phyloP scores from a whole-genome alignment of 2,113 vertebrate genomes.

The Trachemys scripta region DNA sequence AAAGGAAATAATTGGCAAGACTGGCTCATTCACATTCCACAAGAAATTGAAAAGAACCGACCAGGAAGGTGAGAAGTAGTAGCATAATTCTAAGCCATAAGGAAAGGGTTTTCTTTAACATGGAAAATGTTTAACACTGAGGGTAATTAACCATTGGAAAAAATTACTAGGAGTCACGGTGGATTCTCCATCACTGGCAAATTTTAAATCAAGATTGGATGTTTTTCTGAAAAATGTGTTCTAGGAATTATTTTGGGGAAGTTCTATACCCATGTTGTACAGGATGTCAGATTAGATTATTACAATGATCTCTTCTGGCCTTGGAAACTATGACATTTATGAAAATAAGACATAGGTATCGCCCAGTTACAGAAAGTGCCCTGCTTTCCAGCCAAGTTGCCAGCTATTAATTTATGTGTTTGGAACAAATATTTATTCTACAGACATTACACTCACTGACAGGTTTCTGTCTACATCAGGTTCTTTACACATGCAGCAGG shows the following conservation, averaged over 20 bases:
- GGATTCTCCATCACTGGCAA: too few relatives aligned
- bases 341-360: neutral
- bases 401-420: neutral
- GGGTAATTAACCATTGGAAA: too few relatives aligned
- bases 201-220: too few relatives aligned
- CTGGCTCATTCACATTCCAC: neutral
- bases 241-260: too few relatives aligned
- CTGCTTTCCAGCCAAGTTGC: neutral
- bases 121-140: neutral
- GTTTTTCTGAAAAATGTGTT: too few relatives aligned
- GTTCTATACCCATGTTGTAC: too few relatives aligned
- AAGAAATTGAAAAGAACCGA: neutral
- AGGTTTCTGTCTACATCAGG: neutral
- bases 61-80: neutral
- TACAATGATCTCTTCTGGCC: too few relatives aligned
- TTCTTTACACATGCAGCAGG: neutral
- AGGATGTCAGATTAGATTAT: too few relatives aligned
- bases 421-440: neutral
- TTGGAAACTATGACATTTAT: too few relatives aligned
- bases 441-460: neutral
- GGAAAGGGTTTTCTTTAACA: neutral
- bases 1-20: neutral
- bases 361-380: neutral
- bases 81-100: neutral
- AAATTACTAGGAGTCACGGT: too few relatives aligned